These are phyloP conservation scores for Salvelinus namaycush DNA, from an alignment of 2,113 vertebrate genomes.

Conservation along the genomic window DNA sequence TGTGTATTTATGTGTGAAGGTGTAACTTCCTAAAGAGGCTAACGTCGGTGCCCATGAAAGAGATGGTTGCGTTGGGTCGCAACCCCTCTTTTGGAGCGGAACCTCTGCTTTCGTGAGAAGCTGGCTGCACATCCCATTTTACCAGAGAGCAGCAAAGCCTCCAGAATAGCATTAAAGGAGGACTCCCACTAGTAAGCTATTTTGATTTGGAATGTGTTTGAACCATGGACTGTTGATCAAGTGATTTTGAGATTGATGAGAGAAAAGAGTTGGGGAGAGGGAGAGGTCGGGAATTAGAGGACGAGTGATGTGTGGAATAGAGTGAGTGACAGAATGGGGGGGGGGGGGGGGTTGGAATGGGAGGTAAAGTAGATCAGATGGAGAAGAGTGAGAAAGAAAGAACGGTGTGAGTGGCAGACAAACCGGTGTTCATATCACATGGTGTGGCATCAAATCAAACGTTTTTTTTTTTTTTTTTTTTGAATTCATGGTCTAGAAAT, in stretches of 20 bases:
- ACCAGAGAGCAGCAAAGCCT: conserved; percentile 18
- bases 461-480: not conserved
- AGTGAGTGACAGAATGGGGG: not conserved
- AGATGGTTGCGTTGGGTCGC: not conserved
- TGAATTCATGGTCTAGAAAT: conserved; percentile 5
- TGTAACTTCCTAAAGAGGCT: conserved; percentile 26
- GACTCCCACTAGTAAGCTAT: conserved; percentile 8
- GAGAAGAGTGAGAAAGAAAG: not conserved
- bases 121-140: conserved; percentile 31
- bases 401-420: not conserved
- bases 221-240: not conserved
- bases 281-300: not conserved
- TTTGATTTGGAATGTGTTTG: not conserved
- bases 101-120: conserved; percentile 18
- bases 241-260: not conserved
- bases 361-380: not conserved
- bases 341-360: not conserved
- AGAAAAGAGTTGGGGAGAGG: not conserved
- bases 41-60: conserved; percentile 4
- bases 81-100: not conserved
- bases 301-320: not conserved
- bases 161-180: conserved; percentile 21
- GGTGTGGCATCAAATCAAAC: not conserved
- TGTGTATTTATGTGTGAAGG: conserved; percentile 26
- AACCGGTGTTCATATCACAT: not conserved